These are phyloP conservation scores for Drosophila littoralis DNA, from an alignment of 1,140 invertebrate species.

Conservation along the genomic window DNA sequence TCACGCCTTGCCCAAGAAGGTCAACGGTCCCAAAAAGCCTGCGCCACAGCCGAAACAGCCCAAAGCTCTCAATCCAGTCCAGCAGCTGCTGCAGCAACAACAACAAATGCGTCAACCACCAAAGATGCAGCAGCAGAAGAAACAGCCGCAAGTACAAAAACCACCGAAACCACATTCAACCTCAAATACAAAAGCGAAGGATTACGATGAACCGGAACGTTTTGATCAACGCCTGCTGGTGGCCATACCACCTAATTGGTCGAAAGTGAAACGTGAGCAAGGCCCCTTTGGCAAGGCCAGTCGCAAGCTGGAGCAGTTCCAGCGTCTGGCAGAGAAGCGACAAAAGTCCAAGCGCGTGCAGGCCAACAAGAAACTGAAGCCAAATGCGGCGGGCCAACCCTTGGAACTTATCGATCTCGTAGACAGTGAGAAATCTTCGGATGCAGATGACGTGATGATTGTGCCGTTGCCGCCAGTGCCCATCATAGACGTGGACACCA, in stretches of 20 bases:
- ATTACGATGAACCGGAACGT: conserved; percentile 55
- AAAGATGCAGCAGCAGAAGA: conserved; percentile 16
- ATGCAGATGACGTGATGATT: conserved; percentile 68
- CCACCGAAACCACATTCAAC: conserved; percentile 33
- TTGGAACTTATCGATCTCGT: conserved; percentile 60
- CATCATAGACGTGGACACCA: conserved; percentile 66
- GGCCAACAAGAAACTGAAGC: conserved; percentile 51
- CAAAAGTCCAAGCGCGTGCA: conserved; percentile 68
- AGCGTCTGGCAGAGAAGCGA: conserved; percentile 60
- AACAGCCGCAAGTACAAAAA: conserved; percentile 15
- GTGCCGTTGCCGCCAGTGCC: conserved; percentile 67
- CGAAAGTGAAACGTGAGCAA: conserved; percentile 26
- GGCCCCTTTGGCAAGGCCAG: conserved; percentile 66
- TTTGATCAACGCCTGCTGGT: conserved; percentile 66
- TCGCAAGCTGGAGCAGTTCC: conserved; percentile 66
- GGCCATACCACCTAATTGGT: conserved; percentile 58
- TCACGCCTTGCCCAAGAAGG: conserved; percentile 7
- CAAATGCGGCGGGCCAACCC: conserved; percentile 22
- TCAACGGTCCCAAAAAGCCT: conserved; percentile 15
- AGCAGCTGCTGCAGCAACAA: conserved; percentile 26
- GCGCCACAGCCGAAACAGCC: conserved; percentile 1
- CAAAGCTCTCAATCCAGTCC: conserved; percentile 24
- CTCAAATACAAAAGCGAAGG: conserved; percentile 13
- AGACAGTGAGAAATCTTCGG: conserved; percentile 41
- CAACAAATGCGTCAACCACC: conserved; percentile 25